Conservation (phyloP, 1,140 invertebrate species). For the Anoplophora glabripennis region DNA sequence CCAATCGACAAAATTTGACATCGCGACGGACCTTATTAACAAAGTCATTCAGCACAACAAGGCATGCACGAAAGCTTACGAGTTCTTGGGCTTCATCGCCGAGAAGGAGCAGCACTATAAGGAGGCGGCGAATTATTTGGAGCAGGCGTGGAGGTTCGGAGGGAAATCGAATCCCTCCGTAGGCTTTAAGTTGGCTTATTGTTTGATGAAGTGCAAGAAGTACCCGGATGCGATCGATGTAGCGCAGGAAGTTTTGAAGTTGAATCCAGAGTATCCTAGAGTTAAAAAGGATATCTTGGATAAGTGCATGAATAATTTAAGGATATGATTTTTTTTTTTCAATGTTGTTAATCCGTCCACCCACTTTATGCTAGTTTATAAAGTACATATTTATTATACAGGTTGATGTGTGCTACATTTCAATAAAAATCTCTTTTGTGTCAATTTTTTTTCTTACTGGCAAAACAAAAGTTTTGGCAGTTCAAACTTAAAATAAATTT, state of each 20-base stretch:
- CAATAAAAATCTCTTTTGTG: too few relatives aligned
- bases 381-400: too few relatives aligned
- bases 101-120: conserved; percentile 92
- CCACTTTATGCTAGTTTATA: too few relatives aligned
- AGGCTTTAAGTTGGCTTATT: conserved; percentile 91
- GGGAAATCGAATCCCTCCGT: conserved; percentile 78
- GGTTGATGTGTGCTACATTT: too few relatives aligned
- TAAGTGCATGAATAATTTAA: conserved; percentile 83
- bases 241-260: conserved; percentile 76
- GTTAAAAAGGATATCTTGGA: conserved; percentile 92
- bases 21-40: conserved; percentile 78
- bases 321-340: conserved; percentile 40
- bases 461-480: too few relatives aligned
- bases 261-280: conserved; percentile 85
- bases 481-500: too few relatives aligned
- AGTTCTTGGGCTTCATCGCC: conserved; percentile 80
- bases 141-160: conserved; percentile 79
- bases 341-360: too few relatives aligned
- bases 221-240: conserved; percentile 85
- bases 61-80: conserved; percentile 87
- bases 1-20: conserved; percentile 81
- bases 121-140: conserved; percentile 81
- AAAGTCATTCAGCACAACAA: conserved; percentile 85
- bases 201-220: conserved; percentile 85
- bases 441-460: too few relatives aligned